Conservation (phyloP, 2,113 vertebrate genomes). For the Prinia subflava region DNA sequence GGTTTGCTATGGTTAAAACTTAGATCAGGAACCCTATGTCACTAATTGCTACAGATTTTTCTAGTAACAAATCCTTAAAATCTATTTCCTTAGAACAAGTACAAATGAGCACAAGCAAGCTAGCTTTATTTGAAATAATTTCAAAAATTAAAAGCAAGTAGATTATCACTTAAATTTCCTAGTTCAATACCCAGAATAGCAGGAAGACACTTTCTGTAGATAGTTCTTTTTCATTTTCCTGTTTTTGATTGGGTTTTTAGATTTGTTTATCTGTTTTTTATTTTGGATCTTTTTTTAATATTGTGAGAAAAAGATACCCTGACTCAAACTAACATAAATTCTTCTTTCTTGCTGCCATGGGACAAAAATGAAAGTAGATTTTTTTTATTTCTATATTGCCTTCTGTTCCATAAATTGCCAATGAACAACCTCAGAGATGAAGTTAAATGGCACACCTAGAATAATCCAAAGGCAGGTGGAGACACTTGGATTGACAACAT, state of each 20-base stretch:
- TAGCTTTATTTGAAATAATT: neutral
- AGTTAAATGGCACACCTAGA: neutral
- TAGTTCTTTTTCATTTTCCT: neutral
- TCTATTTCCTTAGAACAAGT: neutral
- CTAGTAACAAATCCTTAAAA: neutral
- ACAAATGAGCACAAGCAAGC: neutral
- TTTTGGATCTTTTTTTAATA: neutral
- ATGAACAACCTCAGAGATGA: neutral
- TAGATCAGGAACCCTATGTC: neutral
- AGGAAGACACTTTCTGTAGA: neutral
- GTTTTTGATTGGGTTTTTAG: accelerated
- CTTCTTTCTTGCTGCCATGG: neutral
- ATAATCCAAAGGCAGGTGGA: neutral
- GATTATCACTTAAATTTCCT: neutral
- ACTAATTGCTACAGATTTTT: neutral
- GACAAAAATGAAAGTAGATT: neutral
- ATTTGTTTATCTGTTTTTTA: neutral
- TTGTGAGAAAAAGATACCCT: neutral
- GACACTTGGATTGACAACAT: neutral
- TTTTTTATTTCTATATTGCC: neutral
- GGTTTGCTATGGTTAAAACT: neutral
- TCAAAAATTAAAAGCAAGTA: neutral
- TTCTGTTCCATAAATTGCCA: neutral
- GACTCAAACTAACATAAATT: neutral
- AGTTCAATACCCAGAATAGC: neutral